Percentiles rank a stretch among this genome's conserved stretches.
Conservation (phyloP, 1,140 invertebrate species). For the Listronotus bonariensis region DNA sequence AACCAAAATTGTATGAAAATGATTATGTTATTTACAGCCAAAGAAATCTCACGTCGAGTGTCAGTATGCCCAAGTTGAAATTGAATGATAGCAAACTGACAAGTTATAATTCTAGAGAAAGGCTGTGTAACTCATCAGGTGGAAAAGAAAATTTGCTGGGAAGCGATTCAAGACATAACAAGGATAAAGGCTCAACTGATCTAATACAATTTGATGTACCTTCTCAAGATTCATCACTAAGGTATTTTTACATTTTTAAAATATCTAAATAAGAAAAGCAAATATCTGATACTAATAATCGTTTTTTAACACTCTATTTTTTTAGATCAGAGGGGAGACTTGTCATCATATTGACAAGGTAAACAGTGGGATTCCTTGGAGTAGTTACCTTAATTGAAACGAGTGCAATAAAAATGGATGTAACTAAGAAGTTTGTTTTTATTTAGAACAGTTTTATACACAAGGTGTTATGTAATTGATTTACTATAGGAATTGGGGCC, state of each 20-base stretch:
- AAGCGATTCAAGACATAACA: not conserved
- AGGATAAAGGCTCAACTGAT: slow-evolving; percentile 1
- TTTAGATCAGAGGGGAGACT: too few relatives aligned
- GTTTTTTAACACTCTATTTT: too few relatives aligned
- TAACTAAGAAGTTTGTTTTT: too few relatives aligned
- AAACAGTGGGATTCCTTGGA: too few relatives aligned
- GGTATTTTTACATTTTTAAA: not conserved
- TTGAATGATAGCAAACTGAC: not conserved
- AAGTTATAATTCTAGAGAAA: not conserved
- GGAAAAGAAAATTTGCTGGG: not conserved
- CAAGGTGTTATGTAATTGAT: too few relatives aligned
- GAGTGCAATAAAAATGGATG: too few relatives aligned
- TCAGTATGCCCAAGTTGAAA: slow-evolving; percentile 16
- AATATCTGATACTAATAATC: too few relatives aligned
- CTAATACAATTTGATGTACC: slow-evolving; percentile 3
- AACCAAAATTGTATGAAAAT: slow-evolving; percentile 18
- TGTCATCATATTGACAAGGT: too few relatives aligned
- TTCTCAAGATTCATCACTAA: slow-evolving; percentile 26
- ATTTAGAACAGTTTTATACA: too few relatives aligned
- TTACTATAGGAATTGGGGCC: too few relatives aligned
- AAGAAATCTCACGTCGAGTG: not conserved
- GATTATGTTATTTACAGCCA: slow-evolving; percentile 8
- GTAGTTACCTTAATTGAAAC: too few relatives aligned
- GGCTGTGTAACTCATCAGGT: not conserved
- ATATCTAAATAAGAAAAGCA: too few relatives aligned